Base-by-base conservation (phyloP, 2,797 vertebrate genomes). In the Spinus olivaceus region DNA sequence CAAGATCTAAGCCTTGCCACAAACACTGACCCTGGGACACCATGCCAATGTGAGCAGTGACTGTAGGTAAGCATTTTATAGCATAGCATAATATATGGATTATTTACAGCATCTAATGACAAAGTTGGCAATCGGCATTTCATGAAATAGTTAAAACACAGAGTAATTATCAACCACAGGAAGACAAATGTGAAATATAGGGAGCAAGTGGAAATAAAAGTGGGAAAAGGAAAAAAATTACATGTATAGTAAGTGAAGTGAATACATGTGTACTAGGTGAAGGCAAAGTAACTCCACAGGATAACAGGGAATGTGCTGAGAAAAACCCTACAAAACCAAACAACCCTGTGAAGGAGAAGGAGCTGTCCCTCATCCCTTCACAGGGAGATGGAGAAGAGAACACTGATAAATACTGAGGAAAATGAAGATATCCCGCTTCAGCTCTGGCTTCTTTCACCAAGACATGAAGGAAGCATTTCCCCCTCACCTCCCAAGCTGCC, bases 221-320 rank as follows among this genome's bases (percentile, higher is more conserved):
- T n/a, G 39, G 19, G 28, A 42, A 57, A 37, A 10, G 16, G 6
- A 14, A 56, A 27, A 37, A 32, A 22, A 23, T 11, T 0, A 4
- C 8, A 7, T 3, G 2, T 3, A 1, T 5, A 16, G 12, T 2
- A 30, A 5, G 33, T 9, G 33, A 74, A 47, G 14, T 41, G 39
- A 41, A 41, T 41, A 41, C 39, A 41, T 41, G 39, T 41, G 12
- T 27, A 32, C 27, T 1, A 18, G 13, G 3, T 42, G 18, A 65
- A 76, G 51, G 13, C 8, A 39, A 76, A 70, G 5, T 33, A 47
- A 47, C 5, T 33, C 23, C 39, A 27, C 14, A 59, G 25, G 13
- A 8, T 13, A 47, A 19, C 2, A 23, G 8, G 35, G 30, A 50
- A 54, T 12, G 3, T 4, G 5, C 15, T 39, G 39, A 35, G 28